Evolutionary conservation across 2,797 vertebrate species (phyloP), one percentile per base, ranked within the genome.

Genomic region (Acipenser transmontanus): DNA sequence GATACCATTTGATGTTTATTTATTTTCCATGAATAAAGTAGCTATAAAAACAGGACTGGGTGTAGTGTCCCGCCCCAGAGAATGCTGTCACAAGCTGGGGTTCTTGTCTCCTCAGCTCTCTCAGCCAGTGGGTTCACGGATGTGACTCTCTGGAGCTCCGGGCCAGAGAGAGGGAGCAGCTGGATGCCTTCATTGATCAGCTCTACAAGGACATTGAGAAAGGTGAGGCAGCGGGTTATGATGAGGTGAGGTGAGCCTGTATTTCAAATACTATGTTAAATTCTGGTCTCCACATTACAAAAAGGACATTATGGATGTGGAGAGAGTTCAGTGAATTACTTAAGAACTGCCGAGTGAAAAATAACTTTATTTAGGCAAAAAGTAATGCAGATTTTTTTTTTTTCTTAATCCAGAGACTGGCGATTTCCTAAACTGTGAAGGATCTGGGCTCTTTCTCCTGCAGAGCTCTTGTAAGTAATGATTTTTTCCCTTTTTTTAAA

Each of bases 121-220:
- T 99, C 67, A 98, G 97, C 81, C 94, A 93, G 80, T 99, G 97
- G 97, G 97, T 98, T 70, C 96, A 95, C 0, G 94, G 91, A 1
- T 99, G 97, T 0, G 97, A 99, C 1, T 91, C 92, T 0, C 82
- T 96, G 68, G 88, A 94, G 66, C 92, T 99, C 70, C 89, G 93
- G 65, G 68, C 79, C 74, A 92, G 87, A 82, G 89, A 98, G 85
- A 93, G 95, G 66, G 94, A 95, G 84, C 91, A 95, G 73, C 85
- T 99, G 80, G 97, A 98, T 0, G 79, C 91, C 62, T 98, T 98
- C 84, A 98, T 97, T 0, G 95, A 98, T 86, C 96, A 97, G 82
- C 84, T 99, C 20, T 98, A 99, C 87, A 98, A 98, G 86, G 97
- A 99, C 88, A 96, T 99, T 0, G 97, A 99, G 80, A 96, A 94